phyloP scores from a whole-genome alignment of 2,113 vertebrate genomes.

The Coracopsis vasa region DNA sequence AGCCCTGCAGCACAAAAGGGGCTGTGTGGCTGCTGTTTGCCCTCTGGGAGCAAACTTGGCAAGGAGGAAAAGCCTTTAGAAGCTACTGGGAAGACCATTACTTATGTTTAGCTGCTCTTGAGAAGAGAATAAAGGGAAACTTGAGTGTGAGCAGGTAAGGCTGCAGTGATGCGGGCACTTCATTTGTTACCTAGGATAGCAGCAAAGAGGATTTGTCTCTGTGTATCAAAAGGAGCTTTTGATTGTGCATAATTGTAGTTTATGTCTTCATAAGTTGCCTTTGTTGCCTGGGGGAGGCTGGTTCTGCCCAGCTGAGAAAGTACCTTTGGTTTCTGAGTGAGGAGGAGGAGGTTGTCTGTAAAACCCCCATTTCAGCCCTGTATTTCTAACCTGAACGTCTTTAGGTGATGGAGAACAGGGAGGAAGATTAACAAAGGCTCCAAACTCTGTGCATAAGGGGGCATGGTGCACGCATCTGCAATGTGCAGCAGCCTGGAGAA shows the following conservation, averaged over 20 bases:
- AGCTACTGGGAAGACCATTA: neutral
- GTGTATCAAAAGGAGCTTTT: neutral
- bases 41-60: neutral
- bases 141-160: neutral
- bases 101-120: neutral
- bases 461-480: neutral
- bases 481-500: neutral
- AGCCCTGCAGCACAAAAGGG: neutral
- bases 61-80: neutral
- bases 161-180: neutral
- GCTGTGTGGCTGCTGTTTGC: slow-evolving; percentile 40
- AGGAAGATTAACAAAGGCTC: neutral
- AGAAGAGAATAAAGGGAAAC: neutral
- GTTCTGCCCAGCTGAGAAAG: neutral
- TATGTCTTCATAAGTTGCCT: neutral
- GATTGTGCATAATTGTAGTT: neutral
- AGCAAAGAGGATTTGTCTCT: neutral
- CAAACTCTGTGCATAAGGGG: neutral
- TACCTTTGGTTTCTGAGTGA: neutral
- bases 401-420: neutral
- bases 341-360: neutral
- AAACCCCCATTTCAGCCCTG: neutral
- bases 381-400: neutral
- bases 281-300: neutral
- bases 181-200: neutral